Evolutionary conservation across 2,888 invertebrate species (phyloP), one percentile per base, ranked within the genome.

Genomic region (Trissoscelio sp.): DNA sequence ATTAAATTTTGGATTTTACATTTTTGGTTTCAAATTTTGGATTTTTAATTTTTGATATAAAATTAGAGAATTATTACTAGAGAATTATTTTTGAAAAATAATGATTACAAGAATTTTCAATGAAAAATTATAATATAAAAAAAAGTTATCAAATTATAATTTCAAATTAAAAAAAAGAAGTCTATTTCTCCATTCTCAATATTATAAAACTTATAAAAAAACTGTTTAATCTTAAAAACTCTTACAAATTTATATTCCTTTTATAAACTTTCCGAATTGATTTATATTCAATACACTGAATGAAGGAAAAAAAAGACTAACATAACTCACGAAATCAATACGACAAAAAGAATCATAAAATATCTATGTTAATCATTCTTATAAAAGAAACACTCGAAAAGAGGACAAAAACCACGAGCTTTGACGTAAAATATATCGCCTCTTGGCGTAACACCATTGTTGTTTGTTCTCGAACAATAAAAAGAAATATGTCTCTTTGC

Each of bases 381-480:
- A 66, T 51, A 66, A 66, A 51, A 66, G 51, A 34, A 39, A 39
- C 51, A 51, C 66, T 51, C 39, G 39, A 66, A 51, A 51, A 51
- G 24, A 18, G 39, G 42, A 67, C 42, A 37, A 67, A 55, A 67
- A 55, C 67, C 53, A n/a, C 69, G 22, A 69, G 55, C 28, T 44
- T 44, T 20, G 46, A 69, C 69, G 18, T 46, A 55, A 57, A 53
- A 53, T 57, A 57, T 69, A 6, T 69, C 24, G 22, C 22, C 55
- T 57, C 39, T 18, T 57, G 28, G 42, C 22, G 67, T 24, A 67
- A 67, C 67, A 28, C 67, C 53, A 69, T 69, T 69, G 69, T 57
- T 44, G 44, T 44, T 46, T 57, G 69, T 69, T 57, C 69, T 37
- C 42, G 20, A 57, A 69, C 69, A 67, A 69, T 57, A 69, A 42